Percentiles rank a stretch among this genome's conserved stretches.
Evolutionary conservation across 2,113 vertebrate species (phyloP).

Genomic region (Alouatta palliata): DNA sequence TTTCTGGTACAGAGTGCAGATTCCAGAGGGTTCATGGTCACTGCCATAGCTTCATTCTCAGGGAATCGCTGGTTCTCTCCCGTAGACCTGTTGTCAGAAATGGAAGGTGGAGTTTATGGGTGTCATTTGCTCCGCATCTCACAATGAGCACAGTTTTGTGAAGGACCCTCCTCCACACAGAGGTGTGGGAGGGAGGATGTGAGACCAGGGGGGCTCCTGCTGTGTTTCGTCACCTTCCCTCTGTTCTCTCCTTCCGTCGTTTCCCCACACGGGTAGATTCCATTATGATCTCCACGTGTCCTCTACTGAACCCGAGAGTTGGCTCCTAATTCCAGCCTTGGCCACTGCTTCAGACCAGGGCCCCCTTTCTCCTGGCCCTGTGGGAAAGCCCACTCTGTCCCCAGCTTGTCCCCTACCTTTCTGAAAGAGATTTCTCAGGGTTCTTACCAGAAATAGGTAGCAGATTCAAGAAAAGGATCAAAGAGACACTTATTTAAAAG

Average conservation of each 20-base stretch:
- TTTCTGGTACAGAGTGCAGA: background rate
- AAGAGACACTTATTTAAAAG: background rate
- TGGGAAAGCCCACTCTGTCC: background rate
- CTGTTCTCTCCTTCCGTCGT: background rate
- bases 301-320: background rate
- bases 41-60: background rate
- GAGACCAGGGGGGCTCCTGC: background rate
- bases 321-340: background rate
- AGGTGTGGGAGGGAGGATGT: background rate
- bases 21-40: background rate
- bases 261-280: background rate
- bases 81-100: conserved; percentile 12
- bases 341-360: too few relatives aligned
- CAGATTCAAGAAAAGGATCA: background rate
- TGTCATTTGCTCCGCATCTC: background rate
- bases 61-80: background rate
- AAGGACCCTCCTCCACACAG: background rate
- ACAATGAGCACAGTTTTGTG: background rate
- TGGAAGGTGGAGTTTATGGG: background rate
- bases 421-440: background rate
- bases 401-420: background rate
- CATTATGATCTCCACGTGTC: too few relatives aligned
- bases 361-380: too few relatives aligned
- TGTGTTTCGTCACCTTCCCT: background rate
- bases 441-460: background rate